Evolutionary conservation across 2,888 invertebrate genomes (phyloP).

Genomic region (Xanthia icteritia): DNA sequence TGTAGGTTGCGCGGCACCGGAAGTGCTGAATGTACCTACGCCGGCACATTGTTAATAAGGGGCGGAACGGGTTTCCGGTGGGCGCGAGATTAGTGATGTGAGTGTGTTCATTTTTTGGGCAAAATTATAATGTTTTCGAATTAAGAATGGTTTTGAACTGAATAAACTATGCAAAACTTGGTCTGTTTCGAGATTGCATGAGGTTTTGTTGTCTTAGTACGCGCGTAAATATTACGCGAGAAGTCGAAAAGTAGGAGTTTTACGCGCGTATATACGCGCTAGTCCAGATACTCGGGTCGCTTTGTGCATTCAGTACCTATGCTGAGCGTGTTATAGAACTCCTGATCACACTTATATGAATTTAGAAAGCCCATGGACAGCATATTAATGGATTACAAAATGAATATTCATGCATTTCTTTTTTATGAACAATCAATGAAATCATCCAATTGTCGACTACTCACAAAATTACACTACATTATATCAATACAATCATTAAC

Average conservation of each 20-base stretch:
- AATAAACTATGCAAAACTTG: neutral
- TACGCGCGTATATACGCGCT: neutral
- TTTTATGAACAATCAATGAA: neutral
- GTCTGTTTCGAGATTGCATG: neutral
- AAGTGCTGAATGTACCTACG: constrained; percentile 79
- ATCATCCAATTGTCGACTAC: neutral
- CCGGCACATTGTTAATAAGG: constrained; percentile 81
- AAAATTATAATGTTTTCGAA: neutral
- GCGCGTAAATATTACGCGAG: neutral
- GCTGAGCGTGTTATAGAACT: neutral
- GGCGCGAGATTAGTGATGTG: constrained; percentile 53
- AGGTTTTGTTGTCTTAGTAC: too few relatives aligned
- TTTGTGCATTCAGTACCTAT: neutral
- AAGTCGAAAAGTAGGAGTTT: neutral
- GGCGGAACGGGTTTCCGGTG: constrained; percentile 72
- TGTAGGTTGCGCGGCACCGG: constrained; percentile 75
- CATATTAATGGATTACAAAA: neutral
- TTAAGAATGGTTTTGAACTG: neutral
- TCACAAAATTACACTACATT: constrained; percentile 27
- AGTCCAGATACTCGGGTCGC: neutral
- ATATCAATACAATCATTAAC: constrained; percentile 29
- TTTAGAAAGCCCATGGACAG: neutral
- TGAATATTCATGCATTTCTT: neutral
- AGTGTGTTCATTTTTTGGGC: neutral
- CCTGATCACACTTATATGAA: neutral